Evolutionary conservation across 2,888 invertebrate species (phyloP), one percentile per base, ranked within the genome.

Genomic region (Endomychus coccineus): DNA sequence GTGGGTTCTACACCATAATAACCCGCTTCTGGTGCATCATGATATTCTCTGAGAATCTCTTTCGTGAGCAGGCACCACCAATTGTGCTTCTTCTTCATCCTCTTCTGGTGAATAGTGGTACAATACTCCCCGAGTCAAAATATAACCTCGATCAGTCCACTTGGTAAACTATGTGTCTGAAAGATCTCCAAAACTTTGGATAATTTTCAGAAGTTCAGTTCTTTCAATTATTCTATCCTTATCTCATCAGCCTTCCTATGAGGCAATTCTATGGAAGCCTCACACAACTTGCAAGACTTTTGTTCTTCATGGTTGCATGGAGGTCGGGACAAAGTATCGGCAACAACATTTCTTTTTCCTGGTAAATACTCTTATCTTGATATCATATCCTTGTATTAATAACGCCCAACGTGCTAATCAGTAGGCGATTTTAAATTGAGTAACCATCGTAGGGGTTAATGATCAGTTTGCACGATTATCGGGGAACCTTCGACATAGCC

Each of bases 321-420:
- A 2, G 55, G 52, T 23, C 64, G 36, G 1, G 58, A 60, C 3
- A n/a, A 68, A 1, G 54, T 49, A 40, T 69, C 67, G 0, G 66
- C 66, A 1, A 65, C 45, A 1, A 52, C 49, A 40, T 67, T 64
- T 1, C 44, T 40, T 15, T 47, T 49, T 1, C 68, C 67, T 1
- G 59, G 61, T 3, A 55, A 50, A 36, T 69, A 65, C 6, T 51
- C 42, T n/a, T 3, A 67, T 52, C 1, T 51, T 43, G 3, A 67
- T 40, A 16, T 66, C 52, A 38, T 54, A 67, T 2, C 51, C 42
- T 42, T 66, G 61, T 1, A 71, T 36, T 6, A 48, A 39, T 6
- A 70, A 25, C 0, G 62, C 61, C 70, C 69, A 71, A 22, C 69
- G 42, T 1, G 59, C 61, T 0, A 71, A 42, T 21, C 65, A 10